Base-by-base conservation (phyloP, 2,113 vertebrate genomes). In the Varanus salvator region DNA sequence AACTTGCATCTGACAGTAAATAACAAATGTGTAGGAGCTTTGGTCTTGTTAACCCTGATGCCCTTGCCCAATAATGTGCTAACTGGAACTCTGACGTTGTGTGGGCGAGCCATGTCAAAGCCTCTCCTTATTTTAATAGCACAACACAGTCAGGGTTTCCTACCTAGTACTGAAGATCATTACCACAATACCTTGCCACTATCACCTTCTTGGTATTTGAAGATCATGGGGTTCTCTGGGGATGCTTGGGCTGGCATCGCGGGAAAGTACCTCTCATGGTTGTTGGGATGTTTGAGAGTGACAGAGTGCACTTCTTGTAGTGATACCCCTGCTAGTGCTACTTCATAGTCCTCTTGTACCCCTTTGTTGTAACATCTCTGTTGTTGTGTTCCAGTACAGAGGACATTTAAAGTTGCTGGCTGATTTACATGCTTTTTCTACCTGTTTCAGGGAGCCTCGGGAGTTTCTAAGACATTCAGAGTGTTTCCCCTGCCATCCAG, bases 401-500 rank as follows among this genome's bases (percentile, higher is more conserved):
- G 38, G 60, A 25, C 38, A 44, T 44, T 44, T 44, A 44, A 44
- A 44, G 8, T 27, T 82, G 29, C 54, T 54, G 38, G 4, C 78
- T 90, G 80, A 34, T 1, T 71, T 90, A 83, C 1, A 75, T n/a
- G 66, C 48, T 8, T 6, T 84, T 34, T 1, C 44, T 91, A 34
- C 78, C 88, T 12, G 25, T 95, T 90, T n/a, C 87, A 98, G 98
- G 17, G 95, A 96, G 48, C 97, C 97, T 0, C 97, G 98, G 80
- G 98, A 99, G 92, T 97, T 96, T 94, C 89, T 96, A 88, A 94
- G 95, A 83, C 81, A 96, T 90, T 96, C 92, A 82, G 96, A 94
- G 77, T 99, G 98, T 91, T 93, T 98, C 17, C 92, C 94, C 38
- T 99, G 98, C 94, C 96, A 99, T 93, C 80, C 95, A 0, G 98